Percentiles rank a stretch among this genome's conserved stretches.
phyloP scores from a whole-genome alignment of 2,888 invertebrate genomes.

The Congeria kusceri region DNA sequence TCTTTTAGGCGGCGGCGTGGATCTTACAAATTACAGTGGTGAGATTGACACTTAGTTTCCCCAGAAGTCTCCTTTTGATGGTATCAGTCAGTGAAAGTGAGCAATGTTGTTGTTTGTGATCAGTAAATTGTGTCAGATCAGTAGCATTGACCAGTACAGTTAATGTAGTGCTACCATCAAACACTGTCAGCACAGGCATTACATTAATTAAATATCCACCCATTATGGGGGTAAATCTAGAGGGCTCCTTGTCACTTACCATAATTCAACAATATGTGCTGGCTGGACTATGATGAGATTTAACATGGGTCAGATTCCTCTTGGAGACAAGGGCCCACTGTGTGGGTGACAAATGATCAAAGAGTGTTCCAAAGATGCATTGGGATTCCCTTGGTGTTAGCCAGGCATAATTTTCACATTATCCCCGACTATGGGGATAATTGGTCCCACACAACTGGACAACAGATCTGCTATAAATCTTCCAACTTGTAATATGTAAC shows the following conservation, averaged over 20 bases:
- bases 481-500: slow-evolving; percentile 24
- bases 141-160: no score
- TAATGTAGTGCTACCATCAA: no score
- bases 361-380: slow-evolving; percentile 22
- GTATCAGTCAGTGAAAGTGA: no score
- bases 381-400: slow-evolving; percentile 25
- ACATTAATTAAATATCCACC: no score
- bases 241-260: neutral
- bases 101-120: no score
- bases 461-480: slow-evolving; percentile 42
- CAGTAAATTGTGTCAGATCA: no score
- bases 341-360: slow-evolving; percentile 39
- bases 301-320: neutral
- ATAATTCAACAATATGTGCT: slow-evolving; percentile 1
- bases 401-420: slow-evolving; percentile 49
- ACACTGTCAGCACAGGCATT: no score
- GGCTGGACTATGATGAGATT: neutral
- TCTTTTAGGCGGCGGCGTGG: no score
- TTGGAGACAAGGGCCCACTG: neutral
- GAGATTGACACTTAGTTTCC: no score
- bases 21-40: no score
- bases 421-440: slow-evolving; percentile 26
- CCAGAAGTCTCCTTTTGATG: no score
- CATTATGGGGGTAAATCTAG: no score
- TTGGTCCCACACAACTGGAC: slow-evolving; percentile 27